These are phyloP conservation scores for Acanthopleura granulata DNA, from an alignment of 2,888 invertebrate genomes.

Conservation along the genomic window DNA sequence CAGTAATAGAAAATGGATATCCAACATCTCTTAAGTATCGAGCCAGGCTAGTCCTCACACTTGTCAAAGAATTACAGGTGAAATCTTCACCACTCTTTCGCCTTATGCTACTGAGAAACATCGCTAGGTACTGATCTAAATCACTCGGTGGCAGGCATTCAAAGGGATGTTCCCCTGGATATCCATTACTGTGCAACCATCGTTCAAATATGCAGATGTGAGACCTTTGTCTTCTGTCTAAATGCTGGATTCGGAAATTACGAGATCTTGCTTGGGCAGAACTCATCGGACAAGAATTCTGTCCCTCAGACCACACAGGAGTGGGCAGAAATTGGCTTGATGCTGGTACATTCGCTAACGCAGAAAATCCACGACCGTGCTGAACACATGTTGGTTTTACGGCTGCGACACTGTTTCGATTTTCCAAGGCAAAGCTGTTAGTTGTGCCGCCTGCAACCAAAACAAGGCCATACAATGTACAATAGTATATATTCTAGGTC, in stretches of 20 bases:
- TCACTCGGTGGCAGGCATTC: not conserved
- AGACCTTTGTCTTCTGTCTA: not conserved
- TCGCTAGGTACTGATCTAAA: not conserved
- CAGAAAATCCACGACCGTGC: too few species aligned
- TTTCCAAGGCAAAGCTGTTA: too few species aligned
- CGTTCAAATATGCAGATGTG: not conserved
- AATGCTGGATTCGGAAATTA: not conserved
- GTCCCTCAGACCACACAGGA: too few species aligned
- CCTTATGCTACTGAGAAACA: not conserved
- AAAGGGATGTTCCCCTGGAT: not conserved
- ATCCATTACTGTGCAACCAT: not conserved
- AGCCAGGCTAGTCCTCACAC: not conserved
- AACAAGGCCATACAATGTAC: too few species aligned
- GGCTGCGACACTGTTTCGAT: too few species aligned
- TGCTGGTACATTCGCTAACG: too few species aligned
- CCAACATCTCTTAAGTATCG: not conserved
- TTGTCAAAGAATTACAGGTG: constrained; percentile 5
- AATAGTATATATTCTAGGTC: too few species aligned
- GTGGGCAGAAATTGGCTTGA: too few species aligned
- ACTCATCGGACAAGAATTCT: too few species aligned
- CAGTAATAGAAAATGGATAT: not conserved
- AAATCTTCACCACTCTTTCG: not conserved
- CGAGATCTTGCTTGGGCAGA: not conserved
- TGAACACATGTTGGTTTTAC: too few species aligned
- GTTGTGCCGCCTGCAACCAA: too few species aligned